Conservation (phyloP, 2,888 invertebrate species). For the Diarsia mendica region DNA sequence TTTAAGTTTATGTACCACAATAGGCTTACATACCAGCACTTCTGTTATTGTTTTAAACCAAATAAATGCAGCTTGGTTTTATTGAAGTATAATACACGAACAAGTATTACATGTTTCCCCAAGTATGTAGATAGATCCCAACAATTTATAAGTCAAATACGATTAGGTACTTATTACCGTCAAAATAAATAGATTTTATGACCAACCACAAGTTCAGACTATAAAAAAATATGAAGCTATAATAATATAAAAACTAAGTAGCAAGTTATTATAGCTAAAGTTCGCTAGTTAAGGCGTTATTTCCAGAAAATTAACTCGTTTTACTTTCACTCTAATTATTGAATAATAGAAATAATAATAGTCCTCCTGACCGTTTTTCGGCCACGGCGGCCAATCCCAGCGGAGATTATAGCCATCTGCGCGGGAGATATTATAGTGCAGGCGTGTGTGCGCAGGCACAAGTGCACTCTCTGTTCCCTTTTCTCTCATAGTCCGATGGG, state of each 20-base stretch:
- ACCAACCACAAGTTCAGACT: conserved; percentile 20
- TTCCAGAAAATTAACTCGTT: conserved; percentile 58
- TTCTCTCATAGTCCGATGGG: too few relatives aligned
- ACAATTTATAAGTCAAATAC: neutral
- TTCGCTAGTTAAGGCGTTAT: conserved; percentile 49
- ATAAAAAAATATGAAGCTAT: conserved; percentile 48
- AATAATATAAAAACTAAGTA: conserved; percentile 58
- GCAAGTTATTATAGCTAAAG: conserved; percentile 54
- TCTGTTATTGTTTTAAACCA: too few relatives aligned
- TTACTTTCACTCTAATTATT: conserved; percentile 52
- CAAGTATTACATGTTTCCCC: neutral
- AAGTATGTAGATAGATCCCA: neutral
- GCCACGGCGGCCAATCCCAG: too few relatives aligned
- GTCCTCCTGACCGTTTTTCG: too few relatives aligned
- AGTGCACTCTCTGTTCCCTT: too few relatives aligned
- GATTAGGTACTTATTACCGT: neutral
- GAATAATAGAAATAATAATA: too few relatives aligned
- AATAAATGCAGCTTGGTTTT: neutral
- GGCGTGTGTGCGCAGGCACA: too few relatives aligned
- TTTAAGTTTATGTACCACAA: neutral
- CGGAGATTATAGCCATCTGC: too few relatives aligned
- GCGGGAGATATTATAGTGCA: too few relatives aligned
- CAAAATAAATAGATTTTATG: conserved; percentile 33
- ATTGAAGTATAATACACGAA: neutral
- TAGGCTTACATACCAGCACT: too few relatives aligned